Evolutionary conservation across 2,888 invertebrate genomes (phyloP).

Genomic region (Caenorhabditis doughertyi): DNA sequence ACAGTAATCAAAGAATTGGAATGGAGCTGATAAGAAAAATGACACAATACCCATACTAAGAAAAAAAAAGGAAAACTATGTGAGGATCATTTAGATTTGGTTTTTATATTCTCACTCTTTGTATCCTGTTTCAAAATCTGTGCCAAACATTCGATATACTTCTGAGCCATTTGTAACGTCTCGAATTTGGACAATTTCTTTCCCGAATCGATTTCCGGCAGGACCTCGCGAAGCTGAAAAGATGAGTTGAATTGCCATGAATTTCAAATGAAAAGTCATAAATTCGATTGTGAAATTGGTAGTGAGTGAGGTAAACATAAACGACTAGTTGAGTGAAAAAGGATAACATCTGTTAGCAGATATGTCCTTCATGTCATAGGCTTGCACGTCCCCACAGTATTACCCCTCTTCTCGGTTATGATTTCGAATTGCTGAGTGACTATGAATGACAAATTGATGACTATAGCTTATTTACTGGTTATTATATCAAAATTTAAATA

Average conservation of each 20-base stretch:
- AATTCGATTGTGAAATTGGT: slow-evolving; percentile 51
- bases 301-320: slow-evolving; percentile 58
- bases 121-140: slow-evolving; percentile 63
- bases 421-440: slow-evolving; percentile 54
- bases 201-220: slow-evolving; percentile 82
- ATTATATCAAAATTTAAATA: neutral
- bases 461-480: neutral
- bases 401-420: slow-evolving; percentile 38
- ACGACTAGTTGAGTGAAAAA: slow-evolving; percentile 28
- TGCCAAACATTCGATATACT: slow-evolving; percentile 78
- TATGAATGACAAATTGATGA: slow-evolving; percentile 44
- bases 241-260: slow-evolving; percentile 9
- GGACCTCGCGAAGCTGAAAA: slow-evolving; percentile 79
- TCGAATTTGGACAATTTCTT: slow-evolving; percentile 82
- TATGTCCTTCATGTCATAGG: slow-evolving; percentile 44
- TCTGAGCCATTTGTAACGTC: slow-evolving; percentile 82
- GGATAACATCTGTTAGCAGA: slow-evolving; percentile 69
- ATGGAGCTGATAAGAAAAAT: neutral
- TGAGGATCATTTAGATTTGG: slow-evolving; percentile 26
- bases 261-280: slow-evolving; percentile 49
- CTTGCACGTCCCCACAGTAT: slow-evolving; percentile 47
- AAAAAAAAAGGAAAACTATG: neutral
- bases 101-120: slow-evolving; percentile 27
- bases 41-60: slow-evolving; percentile 38
- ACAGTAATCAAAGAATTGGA: neutral